phyloP scores from a whole-genome alignment of 2,113 vertebrate species.

The Taurulus bubalis region DNA sequence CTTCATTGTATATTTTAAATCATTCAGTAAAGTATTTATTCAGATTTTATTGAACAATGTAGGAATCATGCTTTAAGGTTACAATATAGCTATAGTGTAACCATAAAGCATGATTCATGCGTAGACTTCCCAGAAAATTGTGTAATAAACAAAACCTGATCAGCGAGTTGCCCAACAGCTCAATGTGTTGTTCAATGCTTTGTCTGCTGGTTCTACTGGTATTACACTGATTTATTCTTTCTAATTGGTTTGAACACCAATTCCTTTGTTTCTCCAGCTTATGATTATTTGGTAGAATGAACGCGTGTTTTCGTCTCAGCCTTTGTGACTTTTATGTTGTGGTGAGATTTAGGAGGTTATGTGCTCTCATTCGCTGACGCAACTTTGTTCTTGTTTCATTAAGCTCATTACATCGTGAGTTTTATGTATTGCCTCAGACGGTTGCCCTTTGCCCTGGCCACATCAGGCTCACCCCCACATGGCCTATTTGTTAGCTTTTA shows the following conservation, averaged over 20 bases:
- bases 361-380: conserved; percentile 7
- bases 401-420: conserved; percentile 39
- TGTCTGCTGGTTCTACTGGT: not conserved
- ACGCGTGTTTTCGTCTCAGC: not conserved
- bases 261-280: conserved; percentile 34
- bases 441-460: conserved; percentile 51
- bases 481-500: conserved; percentile 7
- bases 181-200: conserved; percentile 7
- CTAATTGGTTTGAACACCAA: conserved; percentile 10
- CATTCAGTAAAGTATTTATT: not conserved
- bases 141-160: conserved; percentile 11
- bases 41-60: too few species aligned
- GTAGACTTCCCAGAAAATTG: not conserved
- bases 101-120: not conserved
- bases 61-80: too few species aligned
- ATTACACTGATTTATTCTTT: not conserved
- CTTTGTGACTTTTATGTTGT: not conserved
- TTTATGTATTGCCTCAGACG: conserved; percentile 34
- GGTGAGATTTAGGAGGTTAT: not conserved
- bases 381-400: not conserved
- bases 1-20: not conserved
- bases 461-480: conserved; percentile 2
- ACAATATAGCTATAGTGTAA: not conserved
- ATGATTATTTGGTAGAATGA: conserved; percentile 12
- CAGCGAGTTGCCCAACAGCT: not conserved